Evolutionary conservation across 2,888 invertebrate species (phyloP), one percentile per base, ranked within the genome.

Genomic region (Notocelia uddmanniana): DNA sequence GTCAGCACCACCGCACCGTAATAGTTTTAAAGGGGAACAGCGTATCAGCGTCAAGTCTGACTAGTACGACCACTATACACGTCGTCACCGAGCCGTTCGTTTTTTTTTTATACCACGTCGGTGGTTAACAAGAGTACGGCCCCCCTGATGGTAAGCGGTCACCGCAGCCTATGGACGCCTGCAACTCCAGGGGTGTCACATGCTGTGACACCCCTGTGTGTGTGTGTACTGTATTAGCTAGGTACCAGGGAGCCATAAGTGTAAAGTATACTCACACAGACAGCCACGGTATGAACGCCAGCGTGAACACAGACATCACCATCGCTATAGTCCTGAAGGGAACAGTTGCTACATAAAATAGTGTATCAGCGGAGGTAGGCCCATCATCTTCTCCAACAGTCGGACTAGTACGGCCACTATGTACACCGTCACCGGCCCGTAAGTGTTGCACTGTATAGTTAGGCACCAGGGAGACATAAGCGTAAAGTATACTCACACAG

Each of bases 321-420:
- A 99, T 99, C 62, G 98, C 97, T 94, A 99, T 95, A 31, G 99
- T 99, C 80, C 99, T 95, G 94, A 99, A 99, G 99, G 99, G 91
- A 99, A 99, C 83, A 97, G 94, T 91, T 99, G 99, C 79, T 97
- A n/a, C n/a, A n/a, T n/a, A n/a, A n/a, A n/a, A n/a, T 96, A 99
- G 85, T 97, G 96, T 76, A 99, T 97, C 60, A 98, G 89, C 0
- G 98, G 95, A 0, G 97, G 96, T 67, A 99, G 92, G 0, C 97
- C 96, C 84, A 99, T 94, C 80, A 97, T 89, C 68, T 96, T 99
- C 99, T 0, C 99, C 93, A 0, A 99, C 98, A 0, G 97, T 95
- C 99, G 95, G 73, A 98, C 96, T 76, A 97, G 86, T 82, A 97
- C 95, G 0, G 98, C 98, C 76, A 98, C 95, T 74, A 97, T 94